Evolutionary conservation across 2,888 invertebrate genomes (phyloP), one percentile per base, ranked within the genome.

Genomic region (Aricia artaxerxes): DNA sequence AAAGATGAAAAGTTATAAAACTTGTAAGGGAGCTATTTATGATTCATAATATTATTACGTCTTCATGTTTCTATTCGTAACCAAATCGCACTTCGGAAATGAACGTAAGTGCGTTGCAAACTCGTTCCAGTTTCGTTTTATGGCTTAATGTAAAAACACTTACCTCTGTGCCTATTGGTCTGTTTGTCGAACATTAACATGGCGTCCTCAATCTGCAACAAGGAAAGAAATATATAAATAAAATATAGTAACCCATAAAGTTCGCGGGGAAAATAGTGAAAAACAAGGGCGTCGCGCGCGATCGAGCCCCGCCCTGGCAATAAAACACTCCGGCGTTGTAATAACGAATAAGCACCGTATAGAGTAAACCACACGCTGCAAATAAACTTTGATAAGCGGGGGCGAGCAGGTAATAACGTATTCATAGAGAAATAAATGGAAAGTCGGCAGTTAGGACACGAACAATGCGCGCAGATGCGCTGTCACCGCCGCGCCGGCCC

Each of bases 111-210:
- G 31, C 31, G 11, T 13, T 69, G 13, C 35, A 69, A 69, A 69
- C 69, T 13, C 16, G 69, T 69, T 38, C 35, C 13, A 73, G 24
- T 40, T 13, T 9, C 3, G 38, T n/a, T 53, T 9, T n/a, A 31
- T n/a, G 5, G 9, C 6, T 2, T n/a, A 61, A 60, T 61, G 24
- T 69, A 44, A 35, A 7, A 75, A 61, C 81, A 95, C 97, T 97
- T 94, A 98, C 98, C 98, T 98, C 99, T 97, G 96, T 99, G 99
- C 95, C 99, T 97, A 96, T 99, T 99, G 91, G 99, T 99, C 94
- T 99, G 99, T 96, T 99, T 99, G 95, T 99, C 99, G 95, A 99
- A 99, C 99, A 99, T 99, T 93, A 99, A 97, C 99, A 99, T 99
- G 88, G 99, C 99, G 94, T 99, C 99, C 95, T 99, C 99, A 93